A percentile compares a stretch with the other conserved stretches of the same genome.
These are phyloP conservation scores for Lycodopsis pacificus DNA, from an alignment of 2,797 vertebrate genomes.

Conservation along the genomic window DNA sequence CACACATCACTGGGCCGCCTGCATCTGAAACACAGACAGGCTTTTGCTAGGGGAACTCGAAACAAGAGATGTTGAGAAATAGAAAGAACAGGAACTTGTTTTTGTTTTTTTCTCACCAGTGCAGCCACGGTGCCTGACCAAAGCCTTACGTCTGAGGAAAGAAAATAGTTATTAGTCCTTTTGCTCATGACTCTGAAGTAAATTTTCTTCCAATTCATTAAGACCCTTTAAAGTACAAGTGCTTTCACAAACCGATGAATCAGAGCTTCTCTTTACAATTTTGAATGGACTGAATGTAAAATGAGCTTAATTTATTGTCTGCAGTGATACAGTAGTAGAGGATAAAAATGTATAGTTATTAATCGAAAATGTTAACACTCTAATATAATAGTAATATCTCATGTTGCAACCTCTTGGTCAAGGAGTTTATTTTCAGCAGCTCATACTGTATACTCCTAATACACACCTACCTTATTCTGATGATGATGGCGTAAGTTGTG, in stretches of 20 bases:
- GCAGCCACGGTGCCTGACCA: neutral
- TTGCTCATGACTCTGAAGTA: neutral
- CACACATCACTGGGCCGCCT: too few relatives aligned
- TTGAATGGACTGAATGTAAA: neutral
- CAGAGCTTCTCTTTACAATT: neutral
- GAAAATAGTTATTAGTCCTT: neutral
- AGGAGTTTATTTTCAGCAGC: too few relatives aligned
- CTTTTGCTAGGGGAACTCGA: constrained; percentile 12
- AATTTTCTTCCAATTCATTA: neutral
- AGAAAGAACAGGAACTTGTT: neutral
- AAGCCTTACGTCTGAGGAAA: neutral
- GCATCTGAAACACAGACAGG: constrained; percentile 14
- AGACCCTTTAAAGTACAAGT: neutral
- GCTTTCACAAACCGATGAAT: neutral
- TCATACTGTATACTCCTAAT: neutral
- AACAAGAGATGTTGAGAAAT: neutral
- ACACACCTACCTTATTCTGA: constrained; percentile 32
- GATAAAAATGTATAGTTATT: too few relatives aligned
- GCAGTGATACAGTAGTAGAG: too few relatives aligned
- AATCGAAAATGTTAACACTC: too few relatives aligned
- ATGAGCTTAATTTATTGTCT: neutral
- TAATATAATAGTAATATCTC: neutral
- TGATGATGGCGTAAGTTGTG: constrained; percentile 16
- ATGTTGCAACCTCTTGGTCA: neutral
- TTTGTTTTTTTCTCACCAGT: neutral